phyloP scores from a whole-genome alignment of 2,888 invertebrate genomes.

The Lasioglossum vierecki region DNA sequence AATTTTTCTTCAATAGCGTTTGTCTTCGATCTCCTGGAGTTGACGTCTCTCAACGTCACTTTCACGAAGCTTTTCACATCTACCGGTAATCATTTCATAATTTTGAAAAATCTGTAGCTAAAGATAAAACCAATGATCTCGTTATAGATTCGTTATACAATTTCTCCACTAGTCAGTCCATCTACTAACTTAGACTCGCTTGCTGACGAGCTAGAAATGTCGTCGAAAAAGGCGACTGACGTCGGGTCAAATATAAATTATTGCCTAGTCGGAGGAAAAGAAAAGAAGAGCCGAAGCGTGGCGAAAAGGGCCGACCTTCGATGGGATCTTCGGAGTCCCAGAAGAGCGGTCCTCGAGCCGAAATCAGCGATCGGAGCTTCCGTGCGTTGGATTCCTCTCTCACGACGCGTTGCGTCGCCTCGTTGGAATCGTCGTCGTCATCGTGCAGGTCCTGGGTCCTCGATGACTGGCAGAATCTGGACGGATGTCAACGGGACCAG shows the following conservation, averaged over 20 bases:
- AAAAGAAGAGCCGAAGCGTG: constrained; percentile 19
- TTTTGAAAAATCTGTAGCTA: no score
- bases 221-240: constrained; percentile 16
- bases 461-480: constrained; percentile 67
- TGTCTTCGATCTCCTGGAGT: no score
- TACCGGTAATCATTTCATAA: no score
- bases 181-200: no score
- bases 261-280: constrained; percentile 25
- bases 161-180: no score
- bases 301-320: constrained; percentile 41
- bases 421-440: constrained; percentile 62
- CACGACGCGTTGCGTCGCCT: constrained; percentile 52
- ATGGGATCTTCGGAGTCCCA: constrained; percentile 10
- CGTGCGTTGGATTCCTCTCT: constrained; percentile 66
- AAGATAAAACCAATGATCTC: no score
- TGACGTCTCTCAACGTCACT: background rate
- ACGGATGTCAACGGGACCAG: constrained; percentile 68
- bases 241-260: constrained; percentile 47
- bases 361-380: constrained; percentile 61
- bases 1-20: background rate
- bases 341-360: constrained; percentile 11
- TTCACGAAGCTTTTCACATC: background rate
- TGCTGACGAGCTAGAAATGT: no score
- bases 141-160: no score
- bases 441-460: constrained; percentile 54